Percentiles rank a stretch among this genome's conserved stretches.
phyloP scores from a whole-genome alignment of 2,113 vertebrate genomes.

The Eptatretus burgeri region DNA sequence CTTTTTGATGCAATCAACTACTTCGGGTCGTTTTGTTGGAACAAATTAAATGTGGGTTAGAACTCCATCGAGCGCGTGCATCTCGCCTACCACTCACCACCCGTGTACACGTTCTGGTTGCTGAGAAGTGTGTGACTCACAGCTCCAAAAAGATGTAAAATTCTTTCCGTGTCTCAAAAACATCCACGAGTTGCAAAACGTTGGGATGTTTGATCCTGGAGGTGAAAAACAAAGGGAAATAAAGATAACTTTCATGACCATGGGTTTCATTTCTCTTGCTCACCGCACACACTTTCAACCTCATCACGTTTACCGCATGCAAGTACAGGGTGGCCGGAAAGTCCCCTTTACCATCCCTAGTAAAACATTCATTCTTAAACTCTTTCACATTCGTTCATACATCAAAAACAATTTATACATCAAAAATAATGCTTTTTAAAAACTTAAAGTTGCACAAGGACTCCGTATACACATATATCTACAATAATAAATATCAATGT shows the following conservation, averaged over 20 bases:
- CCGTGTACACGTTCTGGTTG: not conserved
- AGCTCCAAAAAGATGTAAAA: slow-evolving; percentile 94
- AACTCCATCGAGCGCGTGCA: too few species aligned
- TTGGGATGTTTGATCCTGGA: slow-evolving; percentile 83
- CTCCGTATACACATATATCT: too few species aligned
- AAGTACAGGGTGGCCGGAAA: not conserved
- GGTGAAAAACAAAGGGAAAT: slow-evolving; percentile 8
- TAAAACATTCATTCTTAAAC: not conserved
- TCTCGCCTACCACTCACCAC: too few species aligned
- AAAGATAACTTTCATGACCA: not conserved
- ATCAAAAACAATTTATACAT: too few species aligned
- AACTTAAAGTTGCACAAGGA: too few species aligned
- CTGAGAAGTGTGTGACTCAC: slow-evolving; percentile 31
- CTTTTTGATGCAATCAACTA: too few species aligned
- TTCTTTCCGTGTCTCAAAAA: slow-evolving; percentile 81
- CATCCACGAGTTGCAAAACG: slow-evolving; percentile 74
- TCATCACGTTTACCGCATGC: not conserved
- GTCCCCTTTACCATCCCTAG: not conserved
- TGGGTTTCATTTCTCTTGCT: not conserved
- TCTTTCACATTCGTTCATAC: too few species aligned
- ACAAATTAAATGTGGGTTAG: too few species aligned
- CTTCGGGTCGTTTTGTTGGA: too few species aligned
- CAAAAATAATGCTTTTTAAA: too few species aligned
- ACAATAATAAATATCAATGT: too few species aligned
- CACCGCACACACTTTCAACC: not conserved